Evolutionary conservation across 2,113 vertebrate species (phyloP).

Genomic region (Damaliscus lunatus): DNA sequence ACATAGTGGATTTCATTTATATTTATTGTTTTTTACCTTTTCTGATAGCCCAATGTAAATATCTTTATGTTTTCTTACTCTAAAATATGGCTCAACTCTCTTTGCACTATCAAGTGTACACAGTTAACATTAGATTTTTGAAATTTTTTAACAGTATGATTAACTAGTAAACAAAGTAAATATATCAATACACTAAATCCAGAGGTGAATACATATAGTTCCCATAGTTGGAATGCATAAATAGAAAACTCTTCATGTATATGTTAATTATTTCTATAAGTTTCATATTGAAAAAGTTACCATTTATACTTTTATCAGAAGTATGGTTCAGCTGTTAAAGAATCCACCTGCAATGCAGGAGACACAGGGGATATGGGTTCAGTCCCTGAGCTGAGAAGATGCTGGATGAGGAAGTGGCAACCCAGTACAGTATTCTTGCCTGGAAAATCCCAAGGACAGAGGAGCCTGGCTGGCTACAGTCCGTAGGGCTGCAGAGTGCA

Average conservation of each 20-base stretch:
- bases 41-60: background rate
- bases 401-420: background rate
- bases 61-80: background rate
- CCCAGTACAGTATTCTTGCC: background rate
- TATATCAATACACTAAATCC: background rate
- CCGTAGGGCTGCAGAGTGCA: background rate
- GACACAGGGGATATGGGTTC: background rate
- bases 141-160: background rate
- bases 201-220: background rate
- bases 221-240: background rate
- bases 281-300: background rate
- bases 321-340: background rate
- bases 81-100: background rate
- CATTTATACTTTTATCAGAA: background rate
- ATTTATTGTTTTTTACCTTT: background rate
- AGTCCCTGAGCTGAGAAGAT: background rate
- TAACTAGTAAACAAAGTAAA: background rate
- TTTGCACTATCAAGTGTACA: background rate
- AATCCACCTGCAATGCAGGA: background rate
- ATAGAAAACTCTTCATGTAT: background rate
- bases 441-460: background rate
- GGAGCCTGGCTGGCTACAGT: background rate
- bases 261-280: background rate
- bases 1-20: background rate
- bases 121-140: background rate